Base-by-base conservation (phyloP, 1,140 invertebrate species). In the Bombus picipes region DNA sequence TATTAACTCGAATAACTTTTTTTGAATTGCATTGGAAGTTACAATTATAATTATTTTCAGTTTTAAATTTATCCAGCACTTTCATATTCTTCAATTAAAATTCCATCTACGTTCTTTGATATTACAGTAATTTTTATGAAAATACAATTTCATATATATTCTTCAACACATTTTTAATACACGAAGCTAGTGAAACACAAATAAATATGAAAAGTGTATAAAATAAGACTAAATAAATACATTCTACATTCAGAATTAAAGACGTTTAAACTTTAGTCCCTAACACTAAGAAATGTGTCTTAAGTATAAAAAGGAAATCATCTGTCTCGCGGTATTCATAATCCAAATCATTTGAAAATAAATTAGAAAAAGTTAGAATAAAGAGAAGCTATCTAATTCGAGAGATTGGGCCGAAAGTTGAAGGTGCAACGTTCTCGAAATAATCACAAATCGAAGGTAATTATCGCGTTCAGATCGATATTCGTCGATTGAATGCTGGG, bases 391-490 rank as follows among this genome's bases (percentile, higher is more conserved):
- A 53, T 53, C 47, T 53, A 68, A 22, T 22, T n/a, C n/a, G 13
- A 32, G 10, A 70, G 18, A 70, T 28, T 12, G 34, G 22, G 39
- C 22, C 3, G 41, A 12, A 5, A 18, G 18, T 41, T 13, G 15
- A 22, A 47, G n/a, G 10, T n/a, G 39, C 28, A 72, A 32, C 68
- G 9, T 70, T 70, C 68, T 70, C 34, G 66, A 82, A 87, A 15
- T 89, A 43, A 34, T 53, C 13, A 65, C 15, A n/a, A 72, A 90
- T 59, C 65, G 25, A 53, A 73, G 79, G 82, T 85, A 77, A 90
- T 81, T 79, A 83, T 70, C 47, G 1, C 18, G 53, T 5, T 53
- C 12, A 1, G 25, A 80, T 78, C 74, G 34, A 43, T 68, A 81
- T 66, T 72, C 70, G 12, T 6, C 43, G n/a, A 78, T 70, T 65